phyloP scores from a whole-genome alignment of 37 sponge, comb jelly and placozoan genomes.

The Beroe ovata region DNA sequence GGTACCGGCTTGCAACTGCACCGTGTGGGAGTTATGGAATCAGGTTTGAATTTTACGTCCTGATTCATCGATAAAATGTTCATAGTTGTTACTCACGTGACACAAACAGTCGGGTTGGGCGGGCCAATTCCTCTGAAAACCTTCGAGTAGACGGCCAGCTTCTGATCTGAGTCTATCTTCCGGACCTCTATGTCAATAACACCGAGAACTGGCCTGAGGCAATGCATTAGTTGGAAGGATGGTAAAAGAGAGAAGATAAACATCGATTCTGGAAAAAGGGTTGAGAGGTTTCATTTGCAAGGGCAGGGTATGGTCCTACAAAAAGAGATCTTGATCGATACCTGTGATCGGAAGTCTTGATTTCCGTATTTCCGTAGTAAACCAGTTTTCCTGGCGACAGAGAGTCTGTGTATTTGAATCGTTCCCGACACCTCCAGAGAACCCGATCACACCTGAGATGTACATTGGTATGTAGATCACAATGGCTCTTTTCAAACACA shows the following conservation, averaged over 20 bases:
- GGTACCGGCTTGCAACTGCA: not conserved
- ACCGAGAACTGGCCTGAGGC: constrained; percentile 87
- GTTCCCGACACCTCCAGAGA: constrained; percentile 81
- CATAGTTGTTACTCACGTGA: constrained; percentile 13
- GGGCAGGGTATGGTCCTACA: too few relatives aligned
- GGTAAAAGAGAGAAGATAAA: too few relatives aligned
- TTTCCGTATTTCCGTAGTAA: constrained; percentile 91
- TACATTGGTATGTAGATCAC: too few relatives aligned
- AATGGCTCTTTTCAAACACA: not conserved
- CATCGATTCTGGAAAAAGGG: too few relatives aligned
- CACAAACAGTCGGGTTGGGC: constrained; percentile 60
- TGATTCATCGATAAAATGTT: not conserved
- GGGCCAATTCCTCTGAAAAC: constrained; percentile 52
- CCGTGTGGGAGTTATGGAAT: not conserved
- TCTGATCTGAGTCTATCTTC: constrained; percentile 69
- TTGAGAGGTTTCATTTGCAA: too few relatives aligned
- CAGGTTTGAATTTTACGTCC: not conserved
- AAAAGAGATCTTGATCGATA: too few relatives aligned
- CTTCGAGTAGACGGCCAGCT: constrained; percentile 24
- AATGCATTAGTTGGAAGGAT: too few relatives aligned
- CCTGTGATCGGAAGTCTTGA: constrained; percentile 99
- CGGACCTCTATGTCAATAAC: constrained; percentile 83
- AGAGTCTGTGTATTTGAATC: constrained; percentile 66
- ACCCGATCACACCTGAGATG: constrained; percentile 77
- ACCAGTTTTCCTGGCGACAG: constrained; percentile 79